Evolutionary conservation across 2,888 invertebrate genomes (phyloP), one percentile per base, ranked within the genome.

Genomic region (Agrotis segetum): DNA sequence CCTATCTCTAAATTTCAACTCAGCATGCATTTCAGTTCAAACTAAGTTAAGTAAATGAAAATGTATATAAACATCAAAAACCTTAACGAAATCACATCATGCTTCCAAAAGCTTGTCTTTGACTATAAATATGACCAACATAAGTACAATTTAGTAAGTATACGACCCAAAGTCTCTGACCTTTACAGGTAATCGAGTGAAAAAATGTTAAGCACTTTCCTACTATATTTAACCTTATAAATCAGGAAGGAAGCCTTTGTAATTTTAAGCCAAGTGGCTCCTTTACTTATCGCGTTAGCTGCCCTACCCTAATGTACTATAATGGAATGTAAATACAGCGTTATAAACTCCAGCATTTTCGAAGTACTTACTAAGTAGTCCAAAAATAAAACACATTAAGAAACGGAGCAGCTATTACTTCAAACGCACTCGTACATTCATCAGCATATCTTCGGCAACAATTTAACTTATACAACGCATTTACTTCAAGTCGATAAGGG

Each of bases 351-450:
- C 24, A 55, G 21, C 53, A 49, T 63, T 71, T 64, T 73, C 40
- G 46, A 14, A 55, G 21, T 44, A 59, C 9, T 9, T 65, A 63
- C 60, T 61, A 50, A 70, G 67, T 66, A 56, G 24, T 81, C 74
- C 67, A 74, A 86, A 86, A 85, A 81, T 85, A 84, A 77, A 81
- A 46, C 66, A 66, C 68, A 52, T 66, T 68, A 24, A 67, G 59
- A 77, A 79, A 75, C 61, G 24, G 49, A 56, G 44, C 59, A 72
- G 49, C 61, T 71, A 81, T 81, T 71, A 79, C 69, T 79, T 67
- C 53, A 60, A 77, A 77, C 67, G 66, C 62, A 77, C 58, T 65
- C 56, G 14, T 29, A 73, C 21, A 61, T 2, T 44, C 19, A n/a
- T 50, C 16, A 44, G 21, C 49, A 63, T 14, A 3, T n/a, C n/a